Evolutionary conservation across 37 sponge, comb jelly and placozoan genomes (phyloP).

Genomic region (Beroe forskalii): DNA sequence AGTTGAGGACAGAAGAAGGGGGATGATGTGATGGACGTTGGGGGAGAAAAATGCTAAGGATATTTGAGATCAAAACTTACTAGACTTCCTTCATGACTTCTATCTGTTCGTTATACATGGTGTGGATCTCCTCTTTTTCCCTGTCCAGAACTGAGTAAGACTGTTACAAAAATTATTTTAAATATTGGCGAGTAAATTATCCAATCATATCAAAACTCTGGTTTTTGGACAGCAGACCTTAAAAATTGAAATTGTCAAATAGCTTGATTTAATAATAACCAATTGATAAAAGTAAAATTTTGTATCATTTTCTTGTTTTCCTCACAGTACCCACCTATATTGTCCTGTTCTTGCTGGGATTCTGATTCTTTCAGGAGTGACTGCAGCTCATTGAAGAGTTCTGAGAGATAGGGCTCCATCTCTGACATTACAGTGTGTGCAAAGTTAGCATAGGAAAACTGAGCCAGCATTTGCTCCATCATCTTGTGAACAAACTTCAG

Average conservation of each 20-base stretch:
- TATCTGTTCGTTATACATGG: neutral
- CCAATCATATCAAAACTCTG: too few species aligned
- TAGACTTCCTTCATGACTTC: neutral
- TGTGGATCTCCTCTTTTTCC: neutral
- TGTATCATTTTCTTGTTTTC: too few species aligned
- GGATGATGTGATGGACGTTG: too few species aligned
- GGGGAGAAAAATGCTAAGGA: too few species aligned
- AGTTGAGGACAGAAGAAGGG: too few species aligned
- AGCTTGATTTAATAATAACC: too few species aligned
- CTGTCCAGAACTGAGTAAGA: slow-evolving; percentile 49
- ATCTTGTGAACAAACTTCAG: slow-evolving; percentile 51
- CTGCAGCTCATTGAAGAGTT: neutral
- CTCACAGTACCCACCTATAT: neutral
- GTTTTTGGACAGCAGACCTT: too few species aligned
- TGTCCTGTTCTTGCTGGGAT: neutral
- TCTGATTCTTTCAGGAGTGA: neutral
- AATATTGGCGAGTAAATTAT: too few species aligned
- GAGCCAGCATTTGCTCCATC: slow-evolving; percentile 58
- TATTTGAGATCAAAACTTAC: slow-evolving; percentile 16
- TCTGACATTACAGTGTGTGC: slow-evolving; percentile 39
- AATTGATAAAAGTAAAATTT: too few species aligned
- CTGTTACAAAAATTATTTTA: neutral
- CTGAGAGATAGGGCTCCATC: slow-evolving; percentile 20
- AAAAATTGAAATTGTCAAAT: too few species aligned
- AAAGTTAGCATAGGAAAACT: slow-evolving; percentile 62